Evolutionary conservation across 2,113 vertebrate genomes (phyloP).

Genomic region (Natator depressus): DNA sequence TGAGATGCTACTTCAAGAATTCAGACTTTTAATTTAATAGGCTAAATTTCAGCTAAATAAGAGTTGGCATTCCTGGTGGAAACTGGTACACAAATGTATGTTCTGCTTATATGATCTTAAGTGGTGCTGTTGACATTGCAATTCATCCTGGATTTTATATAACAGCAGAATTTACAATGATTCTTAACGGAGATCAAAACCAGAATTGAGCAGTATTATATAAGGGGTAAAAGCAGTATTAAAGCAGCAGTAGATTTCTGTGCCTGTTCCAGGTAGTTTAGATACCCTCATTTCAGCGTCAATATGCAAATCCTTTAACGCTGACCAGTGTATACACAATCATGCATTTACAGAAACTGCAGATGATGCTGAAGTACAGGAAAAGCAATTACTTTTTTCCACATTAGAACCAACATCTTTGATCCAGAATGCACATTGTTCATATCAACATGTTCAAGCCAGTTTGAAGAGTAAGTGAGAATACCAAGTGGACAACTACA

Average conservation of each 20-base stretch:
- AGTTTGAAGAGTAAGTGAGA: neutral
- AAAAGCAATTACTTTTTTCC: neutral
- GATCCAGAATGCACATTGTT: neutral
- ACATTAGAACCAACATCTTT: neutral
- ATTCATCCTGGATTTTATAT: conserved; percentile 15
- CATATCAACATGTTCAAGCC: neutral
- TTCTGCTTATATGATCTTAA: neutral
- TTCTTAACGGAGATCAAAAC: conserved; percentile 1
- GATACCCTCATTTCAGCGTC: neutral
- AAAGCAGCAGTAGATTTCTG: neutral
- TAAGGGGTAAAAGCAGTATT: neutral
- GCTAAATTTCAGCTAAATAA: neutral
- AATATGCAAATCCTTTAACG: fast-evolving
- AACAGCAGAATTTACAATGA: neutral
- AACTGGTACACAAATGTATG: conserved; percentile 12
- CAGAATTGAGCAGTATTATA: conserved; percentile 8
- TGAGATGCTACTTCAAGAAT: neutral
- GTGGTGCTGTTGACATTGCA: neutral
- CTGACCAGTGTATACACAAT: neutral
- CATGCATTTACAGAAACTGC: neutral
- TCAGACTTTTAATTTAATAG: neutral
- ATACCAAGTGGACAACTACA: neutral
- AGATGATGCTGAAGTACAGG: neutral
- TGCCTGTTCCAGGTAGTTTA: neutral
- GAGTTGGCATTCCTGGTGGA: neutral